phyloP scores from a whole-genome alignment of 1,140 invertebrate genomes.

The Metopolophium dirhodum region DNA sequence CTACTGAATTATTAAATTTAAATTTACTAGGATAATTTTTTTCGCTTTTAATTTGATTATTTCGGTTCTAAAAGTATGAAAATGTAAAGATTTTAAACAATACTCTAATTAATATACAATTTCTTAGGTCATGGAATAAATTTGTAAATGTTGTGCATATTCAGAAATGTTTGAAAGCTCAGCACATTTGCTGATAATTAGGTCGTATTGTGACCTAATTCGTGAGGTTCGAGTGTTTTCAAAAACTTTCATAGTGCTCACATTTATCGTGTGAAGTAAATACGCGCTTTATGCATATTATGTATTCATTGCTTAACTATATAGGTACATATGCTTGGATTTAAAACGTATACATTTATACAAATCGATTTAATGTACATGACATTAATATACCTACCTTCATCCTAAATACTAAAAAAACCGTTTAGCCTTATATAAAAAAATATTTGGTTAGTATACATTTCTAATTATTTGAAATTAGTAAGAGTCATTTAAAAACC shows the following conservation, averaged over 20 bases:
- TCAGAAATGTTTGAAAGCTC: not conserved
- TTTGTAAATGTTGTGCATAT: not conserved
- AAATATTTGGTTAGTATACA: not conserved
- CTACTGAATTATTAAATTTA: not conserved
- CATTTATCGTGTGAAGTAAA: not conserved
- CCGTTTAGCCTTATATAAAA: not conserved
- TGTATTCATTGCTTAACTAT: not conserved
- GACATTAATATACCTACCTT: not conserved
- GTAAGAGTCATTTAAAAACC: not conserved
- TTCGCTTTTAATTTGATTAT: not conserved
- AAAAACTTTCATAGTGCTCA: not conserved
- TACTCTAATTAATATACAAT: not conserved
- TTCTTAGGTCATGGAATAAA: not conserved
- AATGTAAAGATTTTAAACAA: not conserved
- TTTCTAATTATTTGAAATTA: not conserved
- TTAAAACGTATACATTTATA: not conserved
- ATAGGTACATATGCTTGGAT: not conserved
- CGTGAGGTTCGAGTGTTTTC: not conserved
- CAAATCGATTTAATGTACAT: not conserved
- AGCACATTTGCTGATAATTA: not conserved
- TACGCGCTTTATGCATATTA: not conserved
- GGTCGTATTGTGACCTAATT: slow-evolving; percentile 14
- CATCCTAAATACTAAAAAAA: not conserved
- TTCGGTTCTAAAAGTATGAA: not conserved
- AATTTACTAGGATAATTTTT: not conserved